phyloP scores from a whole-genome alignment of 2,888 invertebrate genomes.

The Peribatodes rhomboidaria region DNA sequence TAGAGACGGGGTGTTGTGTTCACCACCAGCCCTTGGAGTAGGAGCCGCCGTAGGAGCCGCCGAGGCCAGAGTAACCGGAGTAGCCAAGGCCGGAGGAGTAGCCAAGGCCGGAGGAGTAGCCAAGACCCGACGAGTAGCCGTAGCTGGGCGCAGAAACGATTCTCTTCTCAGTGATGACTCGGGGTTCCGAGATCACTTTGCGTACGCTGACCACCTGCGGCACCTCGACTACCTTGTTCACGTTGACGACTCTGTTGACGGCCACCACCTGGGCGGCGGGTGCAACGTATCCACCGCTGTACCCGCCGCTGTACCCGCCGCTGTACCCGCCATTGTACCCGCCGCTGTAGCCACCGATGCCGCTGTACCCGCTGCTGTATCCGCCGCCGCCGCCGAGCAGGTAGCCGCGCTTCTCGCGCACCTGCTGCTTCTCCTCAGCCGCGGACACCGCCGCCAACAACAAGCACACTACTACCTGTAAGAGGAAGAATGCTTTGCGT shows the following conservation, averaged over 20 bases:
- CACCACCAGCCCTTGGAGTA: conserved; percentile 46
- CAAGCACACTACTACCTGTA: conserved; percentile 49
- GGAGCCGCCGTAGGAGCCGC: conserved; percentile 36
- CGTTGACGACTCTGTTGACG: conserved; percentile 58
- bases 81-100: conserved; percentile 43
- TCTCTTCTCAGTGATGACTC: conserved; percentile 43
- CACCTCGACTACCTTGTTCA: conserved; percentile 55
- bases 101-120: conserved; percentile 46
- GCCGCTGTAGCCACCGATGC: conserved; percentile 19
- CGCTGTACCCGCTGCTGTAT: conserved; percentile 40
- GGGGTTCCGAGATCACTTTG: conserved; percentile 46
- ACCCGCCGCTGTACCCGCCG: conserved; percentile 38
- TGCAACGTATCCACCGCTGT: conserved; percentile 38
- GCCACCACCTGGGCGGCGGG: conserved; percentile 51
- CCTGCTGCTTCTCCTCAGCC: conserved; percentile 45
- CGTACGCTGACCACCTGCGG: conserved; percentile 56
- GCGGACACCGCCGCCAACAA: conserved; percentile 45
- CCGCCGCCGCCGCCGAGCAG: conserved; percentile 40
- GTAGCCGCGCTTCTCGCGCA: conserved; percentile 40
- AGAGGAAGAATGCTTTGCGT: background rate
- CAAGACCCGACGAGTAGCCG: conserved; percentile 19
- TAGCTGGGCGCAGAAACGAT: conserved; percentile 33
- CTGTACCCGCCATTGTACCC: conserved; percentile 27
- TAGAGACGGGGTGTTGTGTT: conserved; percentile 25
- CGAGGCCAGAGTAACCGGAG: conserved; percentile 38